A percentile compares a stretch with the other conserved stretches of the same genome.
Evolutionary conservation across 2,797 vertebrate genomes (phyloP).

Genomic region (Calcarius lapponicus): DNA sequence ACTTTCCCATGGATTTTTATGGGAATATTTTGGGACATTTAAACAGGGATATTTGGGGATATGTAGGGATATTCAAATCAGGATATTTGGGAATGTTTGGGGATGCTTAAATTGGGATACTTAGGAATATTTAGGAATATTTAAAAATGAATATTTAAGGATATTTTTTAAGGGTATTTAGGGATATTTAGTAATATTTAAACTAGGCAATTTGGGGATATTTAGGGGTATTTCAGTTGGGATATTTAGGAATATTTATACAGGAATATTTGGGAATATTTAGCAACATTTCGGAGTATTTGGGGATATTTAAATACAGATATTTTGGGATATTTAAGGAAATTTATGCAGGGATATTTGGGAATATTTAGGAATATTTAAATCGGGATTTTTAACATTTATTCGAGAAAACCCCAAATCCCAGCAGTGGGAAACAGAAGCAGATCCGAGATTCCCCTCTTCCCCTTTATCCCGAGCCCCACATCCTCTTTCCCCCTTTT

Average conservation of each 20-base stretch:
- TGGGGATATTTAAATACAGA: too few species aligned
- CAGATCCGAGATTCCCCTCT: not conserved
- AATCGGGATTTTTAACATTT: rapidly evolving
- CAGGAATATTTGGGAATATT: not conserved
- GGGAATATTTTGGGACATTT: too few species aligned
- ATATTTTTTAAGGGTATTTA: not conserved
- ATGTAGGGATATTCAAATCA: rapidly evolving
- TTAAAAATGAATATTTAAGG: not conserved
- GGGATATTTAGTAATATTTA: too few species aligned
- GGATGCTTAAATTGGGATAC: not conserved
- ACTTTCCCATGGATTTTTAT: not conserved
- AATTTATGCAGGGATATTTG: not conserved
- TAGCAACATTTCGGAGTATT: not conserved
- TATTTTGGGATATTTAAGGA: not conserved
- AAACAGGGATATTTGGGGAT: too few species aligned
- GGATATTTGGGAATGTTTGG: not conserved
- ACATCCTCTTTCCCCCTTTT: not conserved
- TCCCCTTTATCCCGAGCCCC: not conserved
- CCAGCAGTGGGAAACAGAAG: not conserved
- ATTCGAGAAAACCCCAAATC: not conserved
- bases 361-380: not conserved
- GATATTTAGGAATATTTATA: not conserved
- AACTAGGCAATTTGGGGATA: not conserved
- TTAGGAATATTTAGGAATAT: not conserved
- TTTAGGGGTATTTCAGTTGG: not conserved